A percentile compares a stretch with the other conserved stretches of the same genome.
Conservation (phyloP, 2,797 vertebrate species). For the Chelon auratus region DNA sequence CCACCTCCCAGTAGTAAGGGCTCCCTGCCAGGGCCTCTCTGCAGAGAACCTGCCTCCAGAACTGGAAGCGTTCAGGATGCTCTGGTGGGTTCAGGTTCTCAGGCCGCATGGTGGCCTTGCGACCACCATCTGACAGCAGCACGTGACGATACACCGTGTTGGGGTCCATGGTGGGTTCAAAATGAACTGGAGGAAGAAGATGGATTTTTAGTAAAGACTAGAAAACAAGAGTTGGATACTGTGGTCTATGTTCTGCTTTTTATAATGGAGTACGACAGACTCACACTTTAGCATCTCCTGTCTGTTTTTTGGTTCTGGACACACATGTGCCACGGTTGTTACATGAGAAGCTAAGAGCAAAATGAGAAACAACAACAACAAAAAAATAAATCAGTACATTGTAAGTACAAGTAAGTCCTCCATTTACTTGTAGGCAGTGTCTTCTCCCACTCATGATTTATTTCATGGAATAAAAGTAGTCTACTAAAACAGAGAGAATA, state of each 20-base stretch:
- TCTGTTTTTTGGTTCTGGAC: slow-evolving; percentile 78
- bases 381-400: neutral
- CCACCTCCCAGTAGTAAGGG: slow-evolving; percentile 87
- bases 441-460: no score
- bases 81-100: slow-evolving; percentile 80
- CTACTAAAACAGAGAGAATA: no score
- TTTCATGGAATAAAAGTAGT: no score
- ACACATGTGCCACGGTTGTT: slow-evolving; percentile 32
- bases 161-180: slow-evolving; percentile 81
- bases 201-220: neutral
- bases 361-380: neutral
- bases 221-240: neutral
- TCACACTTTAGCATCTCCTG: slow-evolving; percentile 85
- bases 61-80: slow-evolving; percentile 82
- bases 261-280: slow-evolving; percentile 18
- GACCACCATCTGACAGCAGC: slow-evolving; percentile 73
- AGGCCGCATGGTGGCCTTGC: slow-evolving; percentile 74
- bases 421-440: no score
- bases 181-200: slow-evolving; percentile 67
- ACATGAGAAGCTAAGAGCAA: slow-evolving; percentile 44
- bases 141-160: slow-evolving; percentile 81
- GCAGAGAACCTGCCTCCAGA: slow-evolving; percentile 86
- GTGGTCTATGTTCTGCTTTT: neutral
- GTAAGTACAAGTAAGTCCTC: neutral
- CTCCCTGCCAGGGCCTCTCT: slow-evolving; percentile 79